Evolutionary conservation across 2,888 invertebrate genomes (phyloP), one percentile per base, ranked within the genome.

Genomic region (Dolomedes plantarius): DNA sequence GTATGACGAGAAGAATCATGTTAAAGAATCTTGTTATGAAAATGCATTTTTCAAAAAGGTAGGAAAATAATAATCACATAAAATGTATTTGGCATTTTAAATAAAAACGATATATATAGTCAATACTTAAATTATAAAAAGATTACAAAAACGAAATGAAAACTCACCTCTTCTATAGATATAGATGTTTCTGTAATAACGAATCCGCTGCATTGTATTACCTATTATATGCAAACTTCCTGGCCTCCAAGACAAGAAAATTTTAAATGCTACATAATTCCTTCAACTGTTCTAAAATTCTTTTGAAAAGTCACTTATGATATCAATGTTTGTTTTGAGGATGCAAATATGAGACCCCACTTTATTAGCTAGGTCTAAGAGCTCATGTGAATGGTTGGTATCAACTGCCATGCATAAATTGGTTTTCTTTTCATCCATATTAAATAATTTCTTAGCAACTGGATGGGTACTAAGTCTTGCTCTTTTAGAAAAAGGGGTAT

Each of bases 151-250:
- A n/a, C n/a, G n/a, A n/a, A n/a, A n/a, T n/a, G n/a, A n/a, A n/a
- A n/a, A n/a, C n/a, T n/a, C n/a, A n/a, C n/a, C n/a, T n/a, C n/a
- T n/a, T n/a, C n/a, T n/a, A n/a, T n/a, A n/a, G n/a, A n/a, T n/a
- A n/a, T n/a, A n/a, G n/a, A n/a, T n/a, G n/a, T n/a, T n/a, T n/a
- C n/a, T n/a, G n/a, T n/a, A n/a, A 88, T 94, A 94, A 0, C 93
- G 92, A 90, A 95, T 96, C 90, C 99, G 99, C 88, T 95, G 92
- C 0, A 94, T 93, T 0, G 97, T 98, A 91, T 96, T 95, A 0
- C 99, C 99, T 90, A 98, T n/a, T 99, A 92, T 99, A 99, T 2
- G 96, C 96, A 93, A 96, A 98, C 92, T 99, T 99, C 89, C 98
- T 94, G 91, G 99, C 99, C 92, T 99, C 99, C 93, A 99, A 94